Evolutionary conservation across 92 coral and sea anemone genomes (phyloP), one percentile per base, ranked within the genome.

Genomic region (Micromussa lordhowensis): DNA sequence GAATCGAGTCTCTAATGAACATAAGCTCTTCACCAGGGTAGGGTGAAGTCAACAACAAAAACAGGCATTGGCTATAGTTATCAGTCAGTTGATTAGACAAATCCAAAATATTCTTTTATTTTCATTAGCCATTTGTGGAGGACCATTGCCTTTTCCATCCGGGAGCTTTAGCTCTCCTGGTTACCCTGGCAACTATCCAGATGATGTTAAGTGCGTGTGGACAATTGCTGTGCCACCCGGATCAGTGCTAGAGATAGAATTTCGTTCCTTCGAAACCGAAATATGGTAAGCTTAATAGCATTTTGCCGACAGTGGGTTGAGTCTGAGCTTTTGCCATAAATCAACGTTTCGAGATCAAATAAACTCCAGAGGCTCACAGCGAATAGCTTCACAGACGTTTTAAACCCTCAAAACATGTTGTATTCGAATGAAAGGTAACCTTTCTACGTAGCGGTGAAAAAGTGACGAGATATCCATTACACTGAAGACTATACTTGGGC

Each of bases 131-230:
- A 63, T 54, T 48, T 94, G 94, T 72, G 96, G 94, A 51, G 93
- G 89, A 34, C 81, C 87, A 38, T 83, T 94, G 53, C 84, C 91
- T 5, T 61, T 58, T 1, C 40, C 93, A 54, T 30, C 84, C 26
- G 96, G 96, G 15, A 68, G 68, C 21, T 89, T 94, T 29, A 69
- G 91, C 14, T 89, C 93, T 75, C 96, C 95, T 16, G 82, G 79
- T 26, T 94, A 75, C 29, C 95, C 96, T 5, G 57, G 58, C 28
- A 69, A 79, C 70, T 94, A 94, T 80, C 93, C 93, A 44, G 85
- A 94, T 86, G 90, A 89, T 75, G 85, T 88, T n/a, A 77, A 88
- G 21, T 92, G 96, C 85, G 74, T 75, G 5, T 94, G 94, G 95
- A 57, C 82, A 68, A 94, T 94, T 79, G 77, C 34, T 17, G 89